Evolutionary conservation across 2,888 invertebrate species (phyloP).

Genomic region (Ichneumon xanthorius): DNA sequence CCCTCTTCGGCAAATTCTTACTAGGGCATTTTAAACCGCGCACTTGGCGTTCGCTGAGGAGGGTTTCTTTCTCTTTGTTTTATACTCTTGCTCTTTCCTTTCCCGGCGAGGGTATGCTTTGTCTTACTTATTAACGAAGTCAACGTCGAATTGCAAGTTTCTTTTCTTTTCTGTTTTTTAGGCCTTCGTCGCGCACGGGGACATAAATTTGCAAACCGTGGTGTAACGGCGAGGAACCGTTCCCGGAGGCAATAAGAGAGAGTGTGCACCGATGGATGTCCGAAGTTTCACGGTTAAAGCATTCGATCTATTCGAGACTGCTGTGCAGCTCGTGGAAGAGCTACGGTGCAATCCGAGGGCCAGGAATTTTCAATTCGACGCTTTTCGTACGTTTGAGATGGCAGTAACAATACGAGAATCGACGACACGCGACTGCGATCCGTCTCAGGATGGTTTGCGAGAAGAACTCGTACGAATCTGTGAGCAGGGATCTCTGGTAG

Average conservation of each 20-base stretch:
- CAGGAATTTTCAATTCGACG: conserved; percentile 60
- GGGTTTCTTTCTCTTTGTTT: background rate
- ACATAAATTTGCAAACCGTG: background rate
- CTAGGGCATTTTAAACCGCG: conserved; percentile 25
- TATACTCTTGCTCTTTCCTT: background rate
- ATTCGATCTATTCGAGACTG: conserved; percentile 27
- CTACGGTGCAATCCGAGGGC: conserved; percentile 22
- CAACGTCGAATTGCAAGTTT: background rate
- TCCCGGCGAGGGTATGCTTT: background rate
- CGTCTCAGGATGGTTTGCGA: background rate
- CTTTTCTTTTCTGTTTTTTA: background rate
- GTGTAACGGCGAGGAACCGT: background rate
- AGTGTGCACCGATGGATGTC: background rate
- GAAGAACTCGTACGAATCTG: background rate
- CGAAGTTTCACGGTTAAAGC: conserved; percentile 13
- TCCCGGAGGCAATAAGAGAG: conserved; percentile 16
- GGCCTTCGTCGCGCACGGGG: background rate
- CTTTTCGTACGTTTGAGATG: conserved; percentile 16
- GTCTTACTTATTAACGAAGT: background rate
- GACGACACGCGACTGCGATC: conserved; percentile 15
- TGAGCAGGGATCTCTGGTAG: background rate
- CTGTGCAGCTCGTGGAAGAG: conserved; percentile 1
- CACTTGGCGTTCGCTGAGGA: conserved; percentile 20
- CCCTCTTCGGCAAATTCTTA: conserved; percentile 4
- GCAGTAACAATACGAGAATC: background rate